Percentiles rank a stretch among this genome's conserved stretches.
phyloP scores from a whole-genome alignment of 2,888 invertebrate species.

The Melanostoma mellinum region DNA sequence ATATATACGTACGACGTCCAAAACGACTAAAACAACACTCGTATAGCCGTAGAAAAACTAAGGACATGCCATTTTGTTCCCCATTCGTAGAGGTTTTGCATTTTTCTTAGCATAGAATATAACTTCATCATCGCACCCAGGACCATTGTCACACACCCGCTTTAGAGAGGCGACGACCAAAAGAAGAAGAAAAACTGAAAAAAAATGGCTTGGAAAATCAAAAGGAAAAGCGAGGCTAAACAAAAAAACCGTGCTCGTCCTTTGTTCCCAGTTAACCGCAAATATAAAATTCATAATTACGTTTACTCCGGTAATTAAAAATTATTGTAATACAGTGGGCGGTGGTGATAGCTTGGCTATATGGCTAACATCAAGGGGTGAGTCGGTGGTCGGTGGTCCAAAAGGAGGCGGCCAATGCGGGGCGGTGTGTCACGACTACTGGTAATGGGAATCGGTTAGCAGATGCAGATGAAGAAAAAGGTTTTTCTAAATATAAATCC shows the following conservation, averaged over 20 bases:
- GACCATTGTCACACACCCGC: constrained; percentile 72
- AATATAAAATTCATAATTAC: constrained; percentile 82
- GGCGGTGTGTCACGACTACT: not conserved
- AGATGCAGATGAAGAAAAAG: constrained; percentile 73
- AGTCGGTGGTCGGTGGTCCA: too few relatives aligned
- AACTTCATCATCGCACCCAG: constrained; percentile 72
- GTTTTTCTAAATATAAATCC: constrained; percentile 71
- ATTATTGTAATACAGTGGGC: constrained; percentile 81
- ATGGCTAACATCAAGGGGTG: too few relatives aligned
- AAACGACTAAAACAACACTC: constrained; percentile 68
- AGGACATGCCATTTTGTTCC: constrained; percentile 71
- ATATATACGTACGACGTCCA: constrained; percentile 34
- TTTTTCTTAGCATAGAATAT: constrained; percentile 71
- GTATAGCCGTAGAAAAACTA: constrained; percentile 66
- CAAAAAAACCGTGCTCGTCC: constrained; percentile 65
- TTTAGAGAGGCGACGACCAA: constrained; percentile 35
- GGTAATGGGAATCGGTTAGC: constrained; percentile 60
- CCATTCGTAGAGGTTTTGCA: constrained; percentile 69
- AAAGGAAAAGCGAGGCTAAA: constrained; percentile 46
- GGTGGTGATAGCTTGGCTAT: constrained; percentile 10
- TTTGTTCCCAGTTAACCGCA: constrained; percentile 74
- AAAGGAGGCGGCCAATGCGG: not conserved
- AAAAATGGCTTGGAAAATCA: constrained; percentile 60
- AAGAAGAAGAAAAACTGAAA: constrained; percentile 19
- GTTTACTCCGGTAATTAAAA: constrained; percentile 82